phyloP scores from a whole-genome alignment of 2,113 vertebrate genomes.

The Megaleporinus macrocephalus region DNA sequence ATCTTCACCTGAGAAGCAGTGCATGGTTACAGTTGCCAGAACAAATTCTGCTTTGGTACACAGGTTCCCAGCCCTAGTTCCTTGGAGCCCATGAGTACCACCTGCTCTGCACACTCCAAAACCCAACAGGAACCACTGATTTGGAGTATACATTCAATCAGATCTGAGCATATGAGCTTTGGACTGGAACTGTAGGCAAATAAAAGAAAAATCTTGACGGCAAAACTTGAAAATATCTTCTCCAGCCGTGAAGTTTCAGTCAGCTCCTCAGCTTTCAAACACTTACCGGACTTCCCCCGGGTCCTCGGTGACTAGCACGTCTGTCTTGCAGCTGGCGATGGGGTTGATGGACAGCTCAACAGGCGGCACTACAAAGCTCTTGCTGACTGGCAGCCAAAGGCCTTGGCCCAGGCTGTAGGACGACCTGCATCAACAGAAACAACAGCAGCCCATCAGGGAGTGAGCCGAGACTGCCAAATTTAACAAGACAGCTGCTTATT shows the following conservation, averaged over 20 bases:
- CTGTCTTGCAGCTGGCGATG: slow-evolving; percentile 97
- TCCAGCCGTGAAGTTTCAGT: background rate
- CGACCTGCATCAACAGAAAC: slow-evolving; percentile 81
- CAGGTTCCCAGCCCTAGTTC: no score
- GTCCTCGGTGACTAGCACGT: slow-evolving; percentile 95
- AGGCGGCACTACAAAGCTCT: slow-evolving; percentile 96
- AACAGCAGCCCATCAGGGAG: slow-evolving; percentile 48
- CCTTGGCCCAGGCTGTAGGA: slow-evolving; percentile 97
- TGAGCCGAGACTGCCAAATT: slow-evolving; percentile 6
- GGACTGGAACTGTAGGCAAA: no score
- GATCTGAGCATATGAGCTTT: no score
- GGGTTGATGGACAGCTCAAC: slow-evolving; percentile 98
- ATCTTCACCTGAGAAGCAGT: no score
- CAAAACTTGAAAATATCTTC: no score
- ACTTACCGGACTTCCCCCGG: slow-evolving; percentile 97
- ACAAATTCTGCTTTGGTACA: no score
- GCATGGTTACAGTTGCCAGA: no score
- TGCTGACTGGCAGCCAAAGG: slow-evolving; percentile 97
- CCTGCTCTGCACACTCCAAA: no score
- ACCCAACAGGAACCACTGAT: no score
- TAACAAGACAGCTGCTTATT: background rate
- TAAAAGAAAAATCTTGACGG: no score
- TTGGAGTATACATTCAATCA: no score
- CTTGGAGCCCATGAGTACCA: no score
- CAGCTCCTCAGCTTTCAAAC: background rate